A percentile compares a stretch with the other conserved stretches of the same genome.
These are phyloP conservation scores for Sus cebifrons DNA, from an alignment of 2,797 vertebrate species.

Conservation along the genomic window DNA sequence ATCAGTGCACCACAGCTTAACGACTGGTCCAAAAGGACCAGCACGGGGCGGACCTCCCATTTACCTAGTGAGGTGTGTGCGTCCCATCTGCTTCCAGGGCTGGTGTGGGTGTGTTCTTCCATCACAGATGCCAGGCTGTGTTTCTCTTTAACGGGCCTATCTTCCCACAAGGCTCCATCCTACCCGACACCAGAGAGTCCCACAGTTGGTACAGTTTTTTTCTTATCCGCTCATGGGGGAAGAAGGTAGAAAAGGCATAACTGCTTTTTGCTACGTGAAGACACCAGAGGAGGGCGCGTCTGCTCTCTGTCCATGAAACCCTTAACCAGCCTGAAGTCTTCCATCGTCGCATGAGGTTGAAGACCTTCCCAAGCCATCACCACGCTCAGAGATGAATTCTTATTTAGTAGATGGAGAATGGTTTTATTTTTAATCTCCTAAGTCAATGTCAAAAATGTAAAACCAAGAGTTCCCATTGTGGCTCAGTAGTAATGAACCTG, in stretches of 20 bases:
- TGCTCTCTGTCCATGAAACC: background rate
- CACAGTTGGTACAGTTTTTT: background rate
- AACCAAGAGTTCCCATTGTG: background rate
- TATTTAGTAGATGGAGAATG: slow-evolving; percentile 79
- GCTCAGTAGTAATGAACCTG: too few species aligned
- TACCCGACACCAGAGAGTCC: slow-evolving; percentile 15
- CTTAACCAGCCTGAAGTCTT: background rate
- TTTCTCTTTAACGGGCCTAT: slow-evolving; percentile 42
- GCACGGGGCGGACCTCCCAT: slow-evolving; percentile 43
- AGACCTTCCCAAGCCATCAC: slow-evolving; percentile 3
- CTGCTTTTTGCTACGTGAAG: slow-evolving; percentile 30
- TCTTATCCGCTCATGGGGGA: background rate
- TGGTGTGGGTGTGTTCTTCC: background rate
- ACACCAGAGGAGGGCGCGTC: background rate
- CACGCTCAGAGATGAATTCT: slow-evolving; percentile 51
- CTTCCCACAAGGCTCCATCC: slow-evolving; percentile 21
- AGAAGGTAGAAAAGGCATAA: background rate
- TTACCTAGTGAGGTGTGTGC: background rate
- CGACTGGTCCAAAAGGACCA: slow-evolving; percentile 53
- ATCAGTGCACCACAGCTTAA: background rate
- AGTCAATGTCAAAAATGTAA: slow-evolving; percentile 65
- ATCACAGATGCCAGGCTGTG: background rate
- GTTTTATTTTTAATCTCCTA: slow-evolving; percentile 73
- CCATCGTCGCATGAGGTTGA: background rate
- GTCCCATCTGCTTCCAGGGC: background rate